Conservation (phyloP, 2,113 vertebrate genomes). For the Lophochroa leadbeateri region DNA sequence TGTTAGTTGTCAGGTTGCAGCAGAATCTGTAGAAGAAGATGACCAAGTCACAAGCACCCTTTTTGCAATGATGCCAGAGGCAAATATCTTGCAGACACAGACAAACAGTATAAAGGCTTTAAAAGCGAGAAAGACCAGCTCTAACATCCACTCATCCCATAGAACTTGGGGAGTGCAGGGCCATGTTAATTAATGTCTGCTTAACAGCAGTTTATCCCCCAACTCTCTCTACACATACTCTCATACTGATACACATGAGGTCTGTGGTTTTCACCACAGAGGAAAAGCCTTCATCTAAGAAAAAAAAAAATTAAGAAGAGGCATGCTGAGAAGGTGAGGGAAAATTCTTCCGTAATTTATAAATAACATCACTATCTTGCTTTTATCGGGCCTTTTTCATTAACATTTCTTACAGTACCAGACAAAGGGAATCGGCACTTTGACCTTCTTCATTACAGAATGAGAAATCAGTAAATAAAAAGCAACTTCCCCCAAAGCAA, state of each 20-base stretch:
- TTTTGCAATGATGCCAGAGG: background rate
- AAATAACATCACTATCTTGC: background rate
- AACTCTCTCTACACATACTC: background rate
- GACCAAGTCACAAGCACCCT: background rate
- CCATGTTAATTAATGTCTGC: background rate
- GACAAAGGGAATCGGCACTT: background rate
- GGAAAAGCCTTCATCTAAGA: background rate
- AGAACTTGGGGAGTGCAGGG: background rate
- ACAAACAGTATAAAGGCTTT: background rate
- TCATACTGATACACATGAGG: background rate
- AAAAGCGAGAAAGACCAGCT: background rate
- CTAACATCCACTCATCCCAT: background rate
- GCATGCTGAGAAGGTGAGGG: background rate
- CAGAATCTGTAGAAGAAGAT: background rate
- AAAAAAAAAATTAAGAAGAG: background rate
- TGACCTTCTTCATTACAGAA: background rate
- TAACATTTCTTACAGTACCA: background rate
- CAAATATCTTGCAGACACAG: background rate
- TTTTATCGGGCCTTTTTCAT: background rate
- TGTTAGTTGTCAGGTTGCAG: background rate
- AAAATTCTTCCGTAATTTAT: background rate
- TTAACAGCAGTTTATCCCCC: background rate
- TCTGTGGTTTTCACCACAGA: slow-evolving; percentile 5
- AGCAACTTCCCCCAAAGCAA: background rate
- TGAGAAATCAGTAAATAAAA: background rate